A percentile compares a stretch with the other conserved stretches of the same genome.
Conservation (phyloP, 2,797 vertebrate species). For the Cyclopterus lumpus region DNA sequence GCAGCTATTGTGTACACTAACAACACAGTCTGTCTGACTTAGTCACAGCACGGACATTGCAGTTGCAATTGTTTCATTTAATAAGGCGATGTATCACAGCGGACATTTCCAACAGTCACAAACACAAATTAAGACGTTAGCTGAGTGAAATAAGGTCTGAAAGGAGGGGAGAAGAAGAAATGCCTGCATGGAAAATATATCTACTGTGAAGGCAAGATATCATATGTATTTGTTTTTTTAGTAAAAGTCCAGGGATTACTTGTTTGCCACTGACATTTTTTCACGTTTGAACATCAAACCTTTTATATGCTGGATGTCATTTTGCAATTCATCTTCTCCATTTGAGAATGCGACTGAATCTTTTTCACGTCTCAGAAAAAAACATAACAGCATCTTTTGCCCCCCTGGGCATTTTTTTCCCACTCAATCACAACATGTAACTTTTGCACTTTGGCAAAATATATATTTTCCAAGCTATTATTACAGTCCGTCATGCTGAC, state of each 20-base stretch:
- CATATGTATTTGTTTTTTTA: not conserved
- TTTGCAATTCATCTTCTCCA: conserved; percentile 43
- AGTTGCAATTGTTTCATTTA: conserved; percentile 17
- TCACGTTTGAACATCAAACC: conserved; percentile 8
- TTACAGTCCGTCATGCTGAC: conserved; percentile 70
- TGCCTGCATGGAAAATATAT: not conserved
- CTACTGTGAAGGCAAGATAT: not conserved
- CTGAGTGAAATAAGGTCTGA: not conserved
- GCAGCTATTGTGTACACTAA: conserved; percentile 42
- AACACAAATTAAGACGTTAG: conserved; percentile 2
- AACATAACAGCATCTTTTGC: conserved; percentile 44
- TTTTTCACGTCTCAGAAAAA: conserved; percentile 59
- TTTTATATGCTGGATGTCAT: conserved; percentile 30
- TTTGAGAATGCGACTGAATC: conserved; percentile 49
- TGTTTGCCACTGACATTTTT: conserved; percentile 3
- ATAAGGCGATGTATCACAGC: conserved; percentile 25
- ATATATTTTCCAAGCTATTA: conserved; percentile 72
- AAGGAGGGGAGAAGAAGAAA: not conserved
- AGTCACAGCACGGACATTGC: conserved; percentile 8
- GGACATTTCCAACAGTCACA: not conserved
- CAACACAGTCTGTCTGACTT: conserved; percentile 47
- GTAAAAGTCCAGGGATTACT: conserved; percentile 3
- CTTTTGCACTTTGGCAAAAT: conserved; percentile 71
- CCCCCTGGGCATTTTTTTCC: conserved; percentile 68
- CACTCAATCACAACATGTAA: conserved; percentile 65